Evolutionary conservation across 35 echinoderm and acorn worm genomes (phyloP).

Genomic region (Hemicentrotus pulcherrimus): DNA sequence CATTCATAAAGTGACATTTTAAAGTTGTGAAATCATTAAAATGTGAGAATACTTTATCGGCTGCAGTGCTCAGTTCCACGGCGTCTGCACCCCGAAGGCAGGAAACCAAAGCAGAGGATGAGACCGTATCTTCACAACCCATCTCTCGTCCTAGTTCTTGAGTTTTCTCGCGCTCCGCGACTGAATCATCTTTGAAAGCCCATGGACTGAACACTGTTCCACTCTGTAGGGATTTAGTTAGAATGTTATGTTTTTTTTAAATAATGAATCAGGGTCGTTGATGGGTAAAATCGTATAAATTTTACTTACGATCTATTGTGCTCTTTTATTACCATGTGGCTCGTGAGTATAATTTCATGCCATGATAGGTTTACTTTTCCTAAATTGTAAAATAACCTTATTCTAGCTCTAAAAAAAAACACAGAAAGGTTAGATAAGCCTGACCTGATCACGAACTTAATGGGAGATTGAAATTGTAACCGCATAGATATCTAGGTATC

Average conservation of each 20-base stretch:
- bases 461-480: too few relatives aligned
- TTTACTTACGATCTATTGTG: not conserved
- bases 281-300: too few relatives aligned
- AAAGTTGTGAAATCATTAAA: not conserved
- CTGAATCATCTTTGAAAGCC: conserved; percentile 8
- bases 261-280: too few relatives aligned
- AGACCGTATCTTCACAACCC: not conserved
- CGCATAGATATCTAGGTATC: too few relatives aligned
- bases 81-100: not conserved
- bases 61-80: not conserved
- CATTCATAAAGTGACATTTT: not conserved
- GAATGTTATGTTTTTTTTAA: not conserved
- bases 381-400: too few relatives aligned
- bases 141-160: not conserved
- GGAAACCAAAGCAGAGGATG: not conserved
- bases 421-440: too few relatives aligned
- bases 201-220: not conserved
- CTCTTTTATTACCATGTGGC: not conserved
- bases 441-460: too few relatives aligned
- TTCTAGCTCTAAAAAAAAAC: too few relatives aligned
- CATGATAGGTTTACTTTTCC: not conserved
- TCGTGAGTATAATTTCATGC: not conserved
- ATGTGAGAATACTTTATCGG: not conserved
- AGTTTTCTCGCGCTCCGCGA: not conserved
- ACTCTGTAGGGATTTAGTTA: not conserved